A percentile compares a stretch with the other conserved stretches of the same genome.
phyloP scores from a whole-genome alignment of 2,113 vertebrate species.

The Grammomys surdaster region DNA sequence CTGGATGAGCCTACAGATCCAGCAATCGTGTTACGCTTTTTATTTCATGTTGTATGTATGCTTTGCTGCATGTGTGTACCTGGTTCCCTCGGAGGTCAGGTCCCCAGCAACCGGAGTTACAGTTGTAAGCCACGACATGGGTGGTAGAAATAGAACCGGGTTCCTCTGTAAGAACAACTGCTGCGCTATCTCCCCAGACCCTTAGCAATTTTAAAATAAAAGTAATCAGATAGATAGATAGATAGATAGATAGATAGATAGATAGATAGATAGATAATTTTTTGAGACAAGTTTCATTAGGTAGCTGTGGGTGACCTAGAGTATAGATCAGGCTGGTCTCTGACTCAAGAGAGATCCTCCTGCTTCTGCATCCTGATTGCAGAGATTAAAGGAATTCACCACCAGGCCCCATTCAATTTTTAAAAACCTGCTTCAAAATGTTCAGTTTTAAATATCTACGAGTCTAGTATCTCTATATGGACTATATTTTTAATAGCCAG shows the following conservation, averaged over 20 bases:
- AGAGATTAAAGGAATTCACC: not conserved
- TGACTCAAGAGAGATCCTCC: not conserved
- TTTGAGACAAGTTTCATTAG: not conserved
- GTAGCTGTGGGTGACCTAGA: not conserved
- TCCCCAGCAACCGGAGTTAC: not conserved
- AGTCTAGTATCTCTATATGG: not conserved
- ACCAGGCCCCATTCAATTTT: not conserved
- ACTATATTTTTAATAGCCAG: not conserved
- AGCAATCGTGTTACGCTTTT: not conserved
- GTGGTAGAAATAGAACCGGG: not conserved
- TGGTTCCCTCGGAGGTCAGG: not conserved
- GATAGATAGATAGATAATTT: not conserved
- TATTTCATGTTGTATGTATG: not conserved
- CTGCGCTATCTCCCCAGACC: not conserved
- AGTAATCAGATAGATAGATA: not conserved
- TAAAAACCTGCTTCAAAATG: not conserved
- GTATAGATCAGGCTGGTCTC: not conserved
- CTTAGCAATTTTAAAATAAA: slow-evolving; percentile 28
- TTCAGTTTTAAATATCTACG: slow-evolving; percentile 49
- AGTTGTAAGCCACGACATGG: not conserved
- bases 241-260: too few species aligned
- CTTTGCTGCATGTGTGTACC: not conserved
- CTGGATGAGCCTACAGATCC: not conserved
- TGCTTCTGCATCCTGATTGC: not conserved
- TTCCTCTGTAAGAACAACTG: not conserved